phyloP scores from a whole-genome alignment of 2,113 vertebrate genomes.

The Himantopus leucocephalus region DNA sequence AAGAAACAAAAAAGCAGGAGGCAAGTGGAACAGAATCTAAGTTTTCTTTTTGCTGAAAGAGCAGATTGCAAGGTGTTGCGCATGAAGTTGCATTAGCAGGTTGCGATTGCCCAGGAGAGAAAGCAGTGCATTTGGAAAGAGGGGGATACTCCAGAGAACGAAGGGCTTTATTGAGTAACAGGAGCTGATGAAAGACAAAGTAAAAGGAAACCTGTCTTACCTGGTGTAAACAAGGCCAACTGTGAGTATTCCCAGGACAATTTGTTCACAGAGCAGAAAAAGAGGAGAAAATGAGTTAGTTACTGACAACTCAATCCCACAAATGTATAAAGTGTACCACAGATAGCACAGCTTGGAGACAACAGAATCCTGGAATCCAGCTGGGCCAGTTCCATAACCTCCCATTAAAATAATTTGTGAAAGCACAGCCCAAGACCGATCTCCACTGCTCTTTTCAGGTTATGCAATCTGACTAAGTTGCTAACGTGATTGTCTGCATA shows the following conservation, averaged over 20 bases:
- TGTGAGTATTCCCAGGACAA: slow-evolving; percentile 72
- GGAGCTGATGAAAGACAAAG: slow-evolving; percentile 78
- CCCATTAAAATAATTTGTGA: not conserved
- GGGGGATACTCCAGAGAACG: slow-evolving; percentile 52
- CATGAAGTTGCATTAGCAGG: not conserved
- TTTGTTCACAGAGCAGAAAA: slow-evolving; percentile 39
- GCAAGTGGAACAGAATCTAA: not conserved
- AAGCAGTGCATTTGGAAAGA: not conserved
- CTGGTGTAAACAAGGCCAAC: slow-evolving; percentile 98
- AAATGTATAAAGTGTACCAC: not conserved
- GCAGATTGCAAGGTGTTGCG: not conserved
- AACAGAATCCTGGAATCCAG: slow-evolving; percentile 40
- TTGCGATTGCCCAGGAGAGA: not conserved
- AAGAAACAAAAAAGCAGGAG: not conserved
- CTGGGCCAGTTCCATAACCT: slow-evolving; percentile 5
- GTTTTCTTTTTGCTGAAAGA: not conserved
- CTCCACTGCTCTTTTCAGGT: not conserved
- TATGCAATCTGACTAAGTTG: not conserved
- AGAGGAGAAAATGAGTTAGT: slow-evolving; percentile 17
- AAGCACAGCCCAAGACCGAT: not conserved
- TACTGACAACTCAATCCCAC: not conserved
- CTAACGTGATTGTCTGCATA: not conserved
- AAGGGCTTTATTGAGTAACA: slow-evolving; percentile 53
- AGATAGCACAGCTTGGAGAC: not conserved
- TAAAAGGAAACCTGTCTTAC: slow-evolving; percentile 79